Conservation (phyloP, 2,797 vertebrate species). For the Taenioides sp. region DNA sequence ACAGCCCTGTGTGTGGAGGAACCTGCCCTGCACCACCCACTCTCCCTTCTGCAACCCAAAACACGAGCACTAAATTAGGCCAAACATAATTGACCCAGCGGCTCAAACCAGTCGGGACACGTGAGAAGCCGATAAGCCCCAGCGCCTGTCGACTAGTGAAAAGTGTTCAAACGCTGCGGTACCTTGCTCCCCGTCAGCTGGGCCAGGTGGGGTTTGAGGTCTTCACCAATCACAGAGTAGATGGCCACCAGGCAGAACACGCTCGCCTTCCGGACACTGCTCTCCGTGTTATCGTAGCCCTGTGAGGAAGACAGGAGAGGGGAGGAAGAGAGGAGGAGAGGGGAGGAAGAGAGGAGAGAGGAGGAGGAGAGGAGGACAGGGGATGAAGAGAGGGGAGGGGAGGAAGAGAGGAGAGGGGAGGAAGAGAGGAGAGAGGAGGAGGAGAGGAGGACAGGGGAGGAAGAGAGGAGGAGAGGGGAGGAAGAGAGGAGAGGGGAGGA, state of each 20-base stretch:
- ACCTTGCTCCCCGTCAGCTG: slow-evolving; percentile 99
- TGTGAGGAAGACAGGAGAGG: slow-evolving; percentile 56
- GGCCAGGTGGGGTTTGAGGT: slow-evolving; percentile 94
- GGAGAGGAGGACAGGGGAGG: background rate
- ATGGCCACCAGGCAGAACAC: slow-evolving; percentile 97
- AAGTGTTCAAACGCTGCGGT: slow-evolving; percentile 23
- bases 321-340: slow-evolving; percentile 30
- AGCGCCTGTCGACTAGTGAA: slow-evolving; percentile 26
- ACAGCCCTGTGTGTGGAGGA: background rate
- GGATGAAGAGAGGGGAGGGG: slow-evolving; percentile 16
- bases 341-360: slow-evolving; percentile 24
- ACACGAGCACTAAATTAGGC: slow-evolving; percentile 14
- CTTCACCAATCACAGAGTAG: slow-evolving; percentile 98
- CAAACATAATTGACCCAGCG: slow-evolving; percentile 24
- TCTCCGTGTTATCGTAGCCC: slow-evolving; percentile 98
- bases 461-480: slow-evolving; percentile 21
- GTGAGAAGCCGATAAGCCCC: slow-evolving; percentile 47
- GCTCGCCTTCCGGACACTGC: slow-evolving; percentile 97
- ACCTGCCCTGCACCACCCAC: slow-evolving; percentile 21
- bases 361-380: slow-evolving; percentile 1
- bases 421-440: slow-evolving; percentile 34
- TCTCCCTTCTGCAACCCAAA: slow-evolving; percentile 43
- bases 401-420: slow-evolving; percentile 28
- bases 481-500: slow-evolving; percentile 33
- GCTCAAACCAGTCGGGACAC: slow-evolving; percentile 36